Base-by-base conservation (phyloP, 2,113 vertebrate species). In the Xiphorhynchus elegans region DNA sequence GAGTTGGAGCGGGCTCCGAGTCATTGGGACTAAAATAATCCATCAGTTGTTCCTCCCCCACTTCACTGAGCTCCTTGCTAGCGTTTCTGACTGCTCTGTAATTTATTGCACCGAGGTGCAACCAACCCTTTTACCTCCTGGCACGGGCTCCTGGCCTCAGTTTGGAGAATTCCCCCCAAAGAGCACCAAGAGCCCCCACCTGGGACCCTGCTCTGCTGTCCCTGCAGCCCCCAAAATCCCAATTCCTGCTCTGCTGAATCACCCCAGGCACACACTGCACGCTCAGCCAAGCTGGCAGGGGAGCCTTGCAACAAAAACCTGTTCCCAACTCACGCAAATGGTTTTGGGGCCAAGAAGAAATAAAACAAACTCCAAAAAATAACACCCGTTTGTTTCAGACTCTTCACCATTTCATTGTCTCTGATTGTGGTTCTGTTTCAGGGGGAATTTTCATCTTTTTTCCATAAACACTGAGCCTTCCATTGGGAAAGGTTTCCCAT, bases 11-110 rank as follows among this genome's bases (percentile, higher is more conserved):
- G 76, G 69, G 83, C 88, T 93, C 9, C 44, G 89, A 96, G 86
- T 92, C 88, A 93, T 82, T 97, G 90, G 78, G 87, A 58, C 92
- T 78, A 72, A 96, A 96, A 93, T 92, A 96, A 96, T 93, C 95
- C 92, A 87, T 89, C 96, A 95, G 84, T 96, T 95, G 80, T 89
- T 90, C 92, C 73, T 96, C 92, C 89, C 88, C 88, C 92, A 81
- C 86, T 89, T 58, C 90, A 86, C 77, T 92, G 92, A 89, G 64
- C 90, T 81, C 64, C 64, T 84, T 93, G 69, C 66, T 87, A 68
- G 72, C 56, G 31, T 35, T 90, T 50, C 21, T 28, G 80, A 93
- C 72, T 86, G 60, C 90, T 84, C 56, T 77, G 73, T 88, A 86
- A 95, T 92, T 93, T 86, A 86, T 14, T 52, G 47, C 69, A 89